Evolutionary conservation across 2,888 invertebrate species (phyloP), one percentile per base, ranked within the genome.

Genomic region (Syrista parreyssii): DNA sequence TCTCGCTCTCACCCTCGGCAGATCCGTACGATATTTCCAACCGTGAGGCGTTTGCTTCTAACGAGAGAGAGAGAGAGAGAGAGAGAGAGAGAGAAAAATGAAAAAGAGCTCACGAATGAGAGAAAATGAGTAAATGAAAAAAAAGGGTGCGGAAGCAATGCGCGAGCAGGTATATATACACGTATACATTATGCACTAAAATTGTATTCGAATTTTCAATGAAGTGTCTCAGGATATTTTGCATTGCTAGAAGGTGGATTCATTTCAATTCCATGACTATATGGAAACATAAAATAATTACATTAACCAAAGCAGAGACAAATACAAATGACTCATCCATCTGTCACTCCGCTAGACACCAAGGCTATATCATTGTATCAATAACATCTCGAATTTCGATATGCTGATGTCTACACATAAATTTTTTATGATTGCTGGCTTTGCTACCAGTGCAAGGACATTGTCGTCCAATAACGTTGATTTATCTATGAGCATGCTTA

Each of bases 1-100:
- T 75, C 78, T 32, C 75, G 36, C 71, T 68, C 75, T 69, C 69
- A 4, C 77, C 32, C 68, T 34, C 78, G 55, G 23, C 23, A 15
- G 55, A 55, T 55, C 55, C 55, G 55, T 55, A 55, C 23, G 55
- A 55, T 55, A 55, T 55, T 55, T 23, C 23, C 23, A 55, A 55
- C 55, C 55, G 55, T 55, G 55, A 55, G 23, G 15, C 23, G 55
- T 55, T 55, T 6, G 55, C 23, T 55, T 55, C 23, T 55, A 55
- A 55, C 55, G 55, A 9, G 55, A 55, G 35, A 35, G 35, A 12
- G 40, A 15, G 40, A 6, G 15, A 40, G 40, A 15, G 15, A 15
- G 40, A 6, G 40, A 3, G 12, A 12, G 12, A 15, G 55, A 55
- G 23, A 55, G 1, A 55, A 12, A 36, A 36, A 36, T 15, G 12